These are phyloP conservation scores for Dolichallabes microphthalmus DNA, from an alignment of 2,113 vertebrate species.

Conservation along the genomic window DNA sequence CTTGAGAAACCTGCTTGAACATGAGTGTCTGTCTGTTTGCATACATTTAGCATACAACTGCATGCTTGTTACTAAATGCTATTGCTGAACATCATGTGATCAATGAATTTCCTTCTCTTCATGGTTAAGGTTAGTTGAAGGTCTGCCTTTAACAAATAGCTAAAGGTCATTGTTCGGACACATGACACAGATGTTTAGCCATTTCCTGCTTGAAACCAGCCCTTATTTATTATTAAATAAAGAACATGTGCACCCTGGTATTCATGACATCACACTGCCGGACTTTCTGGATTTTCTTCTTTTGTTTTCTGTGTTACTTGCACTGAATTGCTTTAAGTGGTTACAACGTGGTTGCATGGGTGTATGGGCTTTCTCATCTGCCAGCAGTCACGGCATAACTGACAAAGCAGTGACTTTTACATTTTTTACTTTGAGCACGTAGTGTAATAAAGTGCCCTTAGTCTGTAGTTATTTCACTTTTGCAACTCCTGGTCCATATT, in stretches of 20 bases:
- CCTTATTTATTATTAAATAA: not conserved
- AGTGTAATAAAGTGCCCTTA: not conserved
- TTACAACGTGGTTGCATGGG: not conserved
- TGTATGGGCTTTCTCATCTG: not conserved
- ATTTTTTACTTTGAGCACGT: not conserved
- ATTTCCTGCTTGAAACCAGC: not conserved
- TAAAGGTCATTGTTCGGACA: not conserved
- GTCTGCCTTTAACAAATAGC: not conserved
- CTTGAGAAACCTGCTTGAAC: not conserved
- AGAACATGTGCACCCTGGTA: not conserved
- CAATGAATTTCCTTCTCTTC: not conserved
- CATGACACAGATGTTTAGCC: not conserved
- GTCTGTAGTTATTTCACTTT: too few relatives aligned
- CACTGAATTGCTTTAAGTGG: not conserved
- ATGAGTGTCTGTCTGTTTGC: not conserved
- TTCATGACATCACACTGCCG: not conserved
- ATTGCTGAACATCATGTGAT: not conserved
- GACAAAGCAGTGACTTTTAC: not conserved
- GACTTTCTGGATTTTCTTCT: constrained; percentile 20
- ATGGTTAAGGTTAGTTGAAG: not conserved
- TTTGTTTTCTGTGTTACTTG: not conserved
- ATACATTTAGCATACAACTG: not conserved
- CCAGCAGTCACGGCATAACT: not conserved
- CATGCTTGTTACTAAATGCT: not conserved
- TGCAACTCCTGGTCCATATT: too few relatives aligned